Evolutionary conservation across 1,140 invertebrate species (phyloP).

Genomic region (Zaprionus lachaisei): DNA sequence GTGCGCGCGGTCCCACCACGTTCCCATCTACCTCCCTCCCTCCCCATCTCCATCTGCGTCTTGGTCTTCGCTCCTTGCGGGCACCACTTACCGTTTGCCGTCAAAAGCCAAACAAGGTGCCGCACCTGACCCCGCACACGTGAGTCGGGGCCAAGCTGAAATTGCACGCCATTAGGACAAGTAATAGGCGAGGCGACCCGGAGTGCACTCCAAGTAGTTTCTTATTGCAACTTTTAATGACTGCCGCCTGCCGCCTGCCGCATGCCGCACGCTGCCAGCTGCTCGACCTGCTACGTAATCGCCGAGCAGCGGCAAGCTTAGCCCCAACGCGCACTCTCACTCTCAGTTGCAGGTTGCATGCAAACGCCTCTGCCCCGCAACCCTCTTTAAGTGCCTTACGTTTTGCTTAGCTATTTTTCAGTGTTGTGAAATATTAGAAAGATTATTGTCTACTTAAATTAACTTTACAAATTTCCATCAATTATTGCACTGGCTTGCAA

Average conservation of each 20-base stretch:
- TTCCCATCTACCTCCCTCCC: not conserved
- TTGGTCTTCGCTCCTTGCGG: no score
- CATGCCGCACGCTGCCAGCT: constrained; percentile 14
- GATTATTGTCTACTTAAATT: not conserved
- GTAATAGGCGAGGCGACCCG: constrained; percentile 76
- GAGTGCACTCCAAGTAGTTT: constrained; percentile 70
- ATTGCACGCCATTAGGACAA: constrained; percentile 78
- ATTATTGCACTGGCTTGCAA: not conserved
- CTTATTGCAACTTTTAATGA: constrained; percentile 67
- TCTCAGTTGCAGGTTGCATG: not conserved
- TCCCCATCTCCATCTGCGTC: not conserved
- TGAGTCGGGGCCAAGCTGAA: constrained; percentile 37
- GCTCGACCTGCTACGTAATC: constrained; percentile 52
- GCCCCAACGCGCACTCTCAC: not conserved
- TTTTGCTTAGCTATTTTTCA: not conserved
- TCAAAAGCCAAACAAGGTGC: constrained; percentile 31
- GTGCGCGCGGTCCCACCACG: constrained; percentile 36
- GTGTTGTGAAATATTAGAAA: not conserved
- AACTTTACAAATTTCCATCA: not conserved
- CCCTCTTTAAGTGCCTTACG: no score
- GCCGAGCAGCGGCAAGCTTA: constrained; percentile 8
- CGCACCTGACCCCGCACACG: constrained; percentile 40
- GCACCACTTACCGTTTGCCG: constrained; percentile 13
- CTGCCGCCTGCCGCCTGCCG: constrained; percentile 13
- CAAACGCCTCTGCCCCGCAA: not conserved